Percentiles rank a stretch among this genome's conserved stretches.
phyloP scores from a whole-genome alignment of 2,888 invertebrate species.

The Lampropteryx suffumata region DNA sequence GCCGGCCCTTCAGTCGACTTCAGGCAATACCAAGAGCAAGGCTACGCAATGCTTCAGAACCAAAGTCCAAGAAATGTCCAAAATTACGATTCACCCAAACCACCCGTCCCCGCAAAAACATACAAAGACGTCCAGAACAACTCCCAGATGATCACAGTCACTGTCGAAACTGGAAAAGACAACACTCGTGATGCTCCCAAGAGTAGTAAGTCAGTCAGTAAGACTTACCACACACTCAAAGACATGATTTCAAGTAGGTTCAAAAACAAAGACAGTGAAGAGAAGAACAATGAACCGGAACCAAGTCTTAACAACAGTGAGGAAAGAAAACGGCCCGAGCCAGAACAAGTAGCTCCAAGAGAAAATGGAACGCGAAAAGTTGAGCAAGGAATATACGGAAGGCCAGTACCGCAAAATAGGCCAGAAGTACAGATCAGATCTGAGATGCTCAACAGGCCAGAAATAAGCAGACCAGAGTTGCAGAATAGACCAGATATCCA shows the following conservation, averaged over 20 bases:
- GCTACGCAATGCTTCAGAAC: slow-evolving; percentile 72
- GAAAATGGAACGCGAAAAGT: slow-evolving; percentile 73
- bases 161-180: slow-evolving; percentile 84
- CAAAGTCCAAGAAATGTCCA: slow-evolving; percentile 71
- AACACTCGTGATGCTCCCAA: slow-evolving; percentile 81
- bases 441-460: slow-evolving; percentile 36
- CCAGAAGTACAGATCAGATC: slow-evolving; percentile 57
- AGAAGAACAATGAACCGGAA: slow-evolving; percentile 76
- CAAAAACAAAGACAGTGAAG: slow-evolving; percentile 84
- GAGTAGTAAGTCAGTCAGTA: slow-evolving; percentile 86
- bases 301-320: slow-evolving; percentile 85
- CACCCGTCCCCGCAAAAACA: slow-evolving; percentile 77
- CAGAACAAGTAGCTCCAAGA: slow-evolving; percentile 72
- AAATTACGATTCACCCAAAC: slow-evolving; percentile 72
- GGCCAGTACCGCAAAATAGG: slow-evolving; percentile 79
- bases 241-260: slow-evolving; percentile 92
- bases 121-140: slow-evolving; percentile 74
- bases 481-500: slow-evolving; percentile 72
- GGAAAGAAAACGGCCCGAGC: slow-evolving; percentile 75
- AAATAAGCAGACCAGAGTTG: slow-evolving; percentile 71
- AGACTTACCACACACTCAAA: slow-evolving; percentile 91
- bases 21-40: slow-evolving; percentile 81
- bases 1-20: slow-evolving; percentile 77
- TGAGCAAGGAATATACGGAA: slow-evolving; percentile 85
- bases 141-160: slow-evolving; percentile 79